Base-by-base conservation (phyloP, 2,113 vertebrate species). In the Ictidomys tridecemlineatus region DNA sequence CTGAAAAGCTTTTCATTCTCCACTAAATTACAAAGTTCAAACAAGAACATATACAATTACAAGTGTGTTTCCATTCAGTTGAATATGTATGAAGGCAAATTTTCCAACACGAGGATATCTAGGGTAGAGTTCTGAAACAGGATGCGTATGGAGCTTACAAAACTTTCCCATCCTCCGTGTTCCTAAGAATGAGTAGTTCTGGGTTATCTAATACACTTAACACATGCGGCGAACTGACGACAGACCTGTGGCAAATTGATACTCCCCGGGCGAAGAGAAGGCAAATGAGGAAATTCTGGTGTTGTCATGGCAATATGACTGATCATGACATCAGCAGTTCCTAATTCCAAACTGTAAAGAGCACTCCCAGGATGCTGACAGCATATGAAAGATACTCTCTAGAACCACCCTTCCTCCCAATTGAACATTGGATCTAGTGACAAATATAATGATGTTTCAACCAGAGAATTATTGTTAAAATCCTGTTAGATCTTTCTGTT, bases 271-370 rank as follows among this genome's bases (percentile, higher is more conserved):
- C 0, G 20, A 96, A 96, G 65, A 90, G 72, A 97, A 97, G 94
- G 87, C 67, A 7, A 94, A 85, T 96, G 93, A 96, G 85, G 93
- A 97, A 97, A 93, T 96, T 98, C 98, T 95, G 73, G 83, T 92
- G 96, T 96, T 97, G 97, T 95, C 97, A 96, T 93, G 96, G 89
- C 95, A 96, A 94, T 85, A 82, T 97, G 98, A 98, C 95, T 97
- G 95, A 95, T 95, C 86, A 78, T 98, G 97, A 97, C 96, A 92
- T 98, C 98, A 97, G 96, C 93, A 97, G 88, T 95, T 97, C 96
- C 85, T 96, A 90, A 94, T 97, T 97, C 96, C 96, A 94, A 89
- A 96, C 67, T 94, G 77, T 90, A 90, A 93, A 80, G 92, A 96
- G 93, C 93, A 94, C 90, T 96, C 90, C 92, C 88, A 92, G 93